Percentiles rank a stretch among this genome's conserved stretches.
phyloP scores from a whole-genome alignment of 2,113 vertebrate genomes.

The Astatotilapia flaviijosephi region DNA sequence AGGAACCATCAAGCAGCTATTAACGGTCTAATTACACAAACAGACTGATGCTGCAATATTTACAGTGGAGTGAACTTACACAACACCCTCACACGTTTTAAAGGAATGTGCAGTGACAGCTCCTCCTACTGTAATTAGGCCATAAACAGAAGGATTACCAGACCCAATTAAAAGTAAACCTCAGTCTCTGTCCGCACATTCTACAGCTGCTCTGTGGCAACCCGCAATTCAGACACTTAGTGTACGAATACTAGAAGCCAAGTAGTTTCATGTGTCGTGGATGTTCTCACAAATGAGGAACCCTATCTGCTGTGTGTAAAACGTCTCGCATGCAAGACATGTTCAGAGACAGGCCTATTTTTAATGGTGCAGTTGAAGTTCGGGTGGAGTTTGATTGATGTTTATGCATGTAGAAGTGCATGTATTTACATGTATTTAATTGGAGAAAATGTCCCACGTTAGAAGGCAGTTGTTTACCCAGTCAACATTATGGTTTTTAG shows the following conservation, averaged over 20 bases:
- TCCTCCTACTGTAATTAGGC: constrained; percentile 26
- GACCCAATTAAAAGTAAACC: constrained; percentile 53
- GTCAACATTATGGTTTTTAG: background rate
- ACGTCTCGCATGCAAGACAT: background rate
- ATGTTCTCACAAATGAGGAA: background rate
- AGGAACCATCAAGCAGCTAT: background rate
- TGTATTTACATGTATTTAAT: background rate
- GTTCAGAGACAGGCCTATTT: background rate
- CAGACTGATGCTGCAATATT: background rate
- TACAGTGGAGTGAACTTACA: background rate
- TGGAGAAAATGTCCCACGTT: background rate
- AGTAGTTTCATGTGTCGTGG: constrained; percentile 6
- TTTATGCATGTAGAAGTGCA: background rate
- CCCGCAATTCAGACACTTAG: constrained; percentile 24
- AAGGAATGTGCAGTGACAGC: constrained; percentile 39
- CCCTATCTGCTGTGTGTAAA: background rate
- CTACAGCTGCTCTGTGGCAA: constrained; percentile 40
- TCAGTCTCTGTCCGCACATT: constrained; percentile 52
- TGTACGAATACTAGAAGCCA: background rate
- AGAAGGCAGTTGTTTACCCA: background rate
- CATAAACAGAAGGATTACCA: constrained; percentile 57
- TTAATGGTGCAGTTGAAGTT: background rate
- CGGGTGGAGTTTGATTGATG: background rate
- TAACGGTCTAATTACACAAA: background rate
- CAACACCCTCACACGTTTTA: background rate